Evolutionary conservation across 2,888 invertebrate species (phyloP), one percentile per base, ranked within the genome.

Genomic region (Exephanes ischioxanthus): DNA sequence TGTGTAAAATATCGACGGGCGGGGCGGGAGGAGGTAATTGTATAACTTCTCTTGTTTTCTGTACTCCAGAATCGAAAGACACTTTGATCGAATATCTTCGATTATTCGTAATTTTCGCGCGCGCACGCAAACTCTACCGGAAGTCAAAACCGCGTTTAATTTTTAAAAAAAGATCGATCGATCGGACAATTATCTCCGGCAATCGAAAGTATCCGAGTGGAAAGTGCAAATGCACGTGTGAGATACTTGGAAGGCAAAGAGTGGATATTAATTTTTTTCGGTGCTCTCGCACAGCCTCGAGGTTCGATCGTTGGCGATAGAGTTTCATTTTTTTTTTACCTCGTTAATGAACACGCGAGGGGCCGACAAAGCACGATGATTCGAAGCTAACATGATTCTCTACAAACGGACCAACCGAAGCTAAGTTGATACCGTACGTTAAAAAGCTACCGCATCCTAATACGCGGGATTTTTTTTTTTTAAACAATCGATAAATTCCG

Each of bases 231-330:
- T 87, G 78, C 88, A 76, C 85, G 84, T 88, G 88, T 91, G 89
- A 72, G 87, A 89, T 85, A 87, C 88, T 89, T 89, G 89, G 90
- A 92, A 92, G 92, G 92, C 92, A 91, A 91, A 92, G 88, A 92
- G 90, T 92, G 92, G 89, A 91, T 89, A 91, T 89, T 90, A 88
- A 66, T 19, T 26, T 88, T 88, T 89, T 73, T 86, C 83, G 86
- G 76, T 84, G 89, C 86, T 90, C 89, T 86, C 88, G 58, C 58
- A 58, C 58, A 58, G 7, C 14, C 4, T 58, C 66, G 70, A 84
- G 51, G 87, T 63, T 77, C 67, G 85, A 84, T 84, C 75, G 84
- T 22, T 30, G 63, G 61, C 37, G 4, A n/a, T 75, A 30, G 58
- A 37, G 53, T 37, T 51, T 78, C 73, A 26, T 26, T 67, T 77